Conservation (phyloP, 2,888 invertebrate genomes). For the Drosophila ezoana region DNA sequence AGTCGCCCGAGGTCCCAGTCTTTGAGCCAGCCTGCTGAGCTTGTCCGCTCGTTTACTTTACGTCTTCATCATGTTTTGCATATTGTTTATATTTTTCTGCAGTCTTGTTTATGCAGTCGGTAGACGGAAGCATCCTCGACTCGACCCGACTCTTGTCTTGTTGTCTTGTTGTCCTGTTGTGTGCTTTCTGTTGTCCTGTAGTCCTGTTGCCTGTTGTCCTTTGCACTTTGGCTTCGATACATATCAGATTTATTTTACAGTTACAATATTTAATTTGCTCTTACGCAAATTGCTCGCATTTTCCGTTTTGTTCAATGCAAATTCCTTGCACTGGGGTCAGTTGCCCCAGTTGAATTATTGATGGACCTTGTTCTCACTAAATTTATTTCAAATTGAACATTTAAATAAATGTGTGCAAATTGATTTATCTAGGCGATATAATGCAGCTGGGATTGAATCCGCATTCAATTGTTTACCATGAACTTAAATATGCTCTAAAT, state of each 20-base stretch:
- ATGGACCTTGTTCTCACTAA: slow-evolving; percentile 43
- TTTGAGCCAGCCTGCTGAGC: not conserved
- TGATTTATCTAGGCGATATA: slow-evolving; percentile 30
- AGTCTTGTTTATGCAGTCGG: slow-evolving; percentile 55
- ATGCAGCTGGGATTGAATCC: slow-evolving; percentile 29
- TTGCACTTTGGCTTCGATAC: slow-evolving; percentile 54
- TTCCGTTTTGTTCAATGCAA: slow-evolving; percentile 57
- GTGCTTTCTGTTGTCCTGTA: slow-evolving; percentile 10
- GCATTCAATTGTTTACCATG: not conserved
- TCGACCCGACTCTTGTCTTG: slow-evolving; percentile 38
- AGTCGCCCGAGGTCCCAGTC: slow-evolving; percentile 13
- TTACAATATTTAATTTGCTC: slow-evolving; percentile 78
- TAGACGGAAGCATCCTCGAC: slow-evolving; percentile 42
- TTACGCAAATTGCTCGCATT: slow-evolving; percentile 72
- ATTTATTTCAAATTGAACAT: slow-evolving; percentile 42
- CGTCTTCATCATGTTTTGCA: slow-evolving; percentile 67
- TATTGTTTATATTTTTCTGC: slow-evolving; percentile 72
- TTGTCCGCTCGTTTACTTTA: slow-evolving; percentile 10
- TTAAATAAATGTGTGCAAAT: slow-evolving; percentile 44
- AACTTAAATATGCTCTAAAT: slow-evolving; percentile 5
- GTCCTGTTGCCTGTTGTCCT: slow-evolving; percentile 46
- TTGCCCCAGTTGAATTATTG: slow-evolving; percentile 30
- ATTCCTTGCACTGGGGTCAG: slow-evolving; percentile 34
- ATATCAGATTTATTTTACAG: slow-evolving; percentile 75
- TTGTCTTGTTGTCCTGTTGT: slow-evolving; percentile 6